Evolutionary conservation across 2,888 invertebrate genomes (phyloP).

Genomic region (Deroplatys truncata): DNA sequence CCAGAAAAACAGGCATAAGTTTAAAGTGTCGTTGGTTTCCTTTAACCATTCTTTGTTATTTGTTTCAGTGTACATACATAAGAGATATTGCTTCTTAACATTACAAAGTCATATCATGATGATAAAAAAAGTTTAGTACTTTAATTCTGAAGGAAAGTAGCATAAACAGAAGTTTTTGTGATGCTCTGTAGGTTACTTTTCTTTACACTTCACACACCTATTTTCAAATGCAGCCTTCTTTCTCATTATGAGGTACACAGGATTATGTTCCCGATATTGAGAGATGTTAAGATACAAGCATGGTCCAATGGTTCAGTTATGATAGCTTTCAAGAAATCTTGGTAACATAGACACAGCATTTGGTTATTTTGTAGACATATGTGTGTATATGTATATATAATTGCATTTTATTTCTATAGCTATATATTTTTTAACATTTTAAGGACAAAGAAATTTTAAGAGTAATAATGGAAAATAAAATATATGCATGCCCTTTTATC

Average conservation of each 20-base stretch:
- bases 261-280: not conserved
- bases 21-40: too few relatives aligned
- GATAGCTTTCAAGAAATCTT: not conserved
- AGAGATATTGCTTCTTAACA: too few relatives aligned
- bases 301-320: not conserved
- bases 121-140: not conserved
- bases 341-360: not conserved
- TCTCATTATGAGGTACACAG: not conserved
- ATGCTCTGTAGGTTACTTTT: not conserved
- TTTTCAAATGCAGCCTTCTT: not conserved
- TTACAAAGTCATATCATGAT: too few relatives aligned
- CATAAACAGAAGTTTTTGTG: not conserved
- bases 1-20: too few relatives aligned
- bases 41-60: too few relatives aligned
- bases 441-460: not conserved
- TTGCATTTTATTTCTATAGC: not conserved
- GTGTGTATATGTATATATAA: not conserved
- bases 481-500: not conserved
- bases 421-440: not conserved
- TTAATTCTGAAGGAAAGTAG: not conserved
- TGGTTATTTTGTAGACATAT: not conserved
- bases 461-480: not conserved
- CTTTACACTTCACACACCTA: not conserved
- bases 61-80: too few relatives aligned
- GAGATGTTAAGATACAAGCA: not conserved